A percentile compares a stretch with the other conserved stretches of the same genome.
Conservation (phyloP, 64 coral and sea anemone species). For the Pocillopora damicornis region DNA sequence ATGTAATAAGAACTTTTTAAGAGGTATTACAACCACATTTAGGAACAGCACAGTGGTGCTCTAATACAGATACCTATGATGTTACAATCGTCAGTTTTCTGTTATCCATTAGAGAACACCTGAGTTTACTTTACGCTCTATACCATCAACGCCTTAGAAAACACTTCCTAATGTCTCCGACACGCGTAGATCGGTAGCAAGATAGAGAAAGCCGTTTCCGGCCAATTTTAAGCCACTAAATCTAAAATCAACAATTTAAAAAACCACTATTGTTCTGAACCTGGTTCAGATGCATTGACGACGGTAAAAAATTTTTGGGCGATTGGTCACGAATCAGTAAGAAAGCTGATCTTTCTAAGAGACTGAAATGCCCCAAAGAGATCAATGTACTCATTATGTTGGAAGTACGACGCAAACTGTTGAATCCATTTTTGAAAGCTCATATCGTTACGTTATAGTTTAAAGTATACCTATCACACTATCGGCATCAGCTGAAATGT, state of each 20-base stretch:
- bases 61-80: neutral
- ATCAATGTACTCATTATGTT: neutral
- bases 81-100: neutral
- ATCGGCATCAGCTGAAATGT: neutral
- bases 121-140: conserved; percentile 24
- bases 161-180: conserved; percentile 20
- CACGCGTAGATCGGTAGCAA: conserved; percentile 35
- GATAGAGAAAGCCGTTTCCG: conserved; percentile 39
- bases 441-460: neutral
- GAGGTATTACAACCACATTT: neutral
- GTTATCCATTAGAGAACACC: neutral
- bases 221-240: conserved; percentile 25
- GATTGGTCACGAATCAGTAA: conserved; percentile 37
- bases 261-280: conserved; percentile 35
- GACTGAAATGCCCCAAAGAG: neutral
- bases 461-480: neutral
- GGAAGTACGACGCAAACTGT: neutral
- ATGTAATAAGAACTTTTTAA: conserved; percentile 4
- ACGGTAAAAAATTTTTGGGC: neutral
- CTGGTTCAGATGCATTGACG: conserved; percentile 4
- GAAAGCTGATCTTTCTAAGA: neutral
- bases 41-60: neutral
- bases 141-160: conserved; percentile 28
- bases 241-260: conserved; percentile 32
- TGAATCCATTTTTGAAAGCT: neutral